Evolutionary conservation across 2,113 vertebrate species (phyloP).

Genomic region (Cryptomyrus ogoouensis): DNA sequence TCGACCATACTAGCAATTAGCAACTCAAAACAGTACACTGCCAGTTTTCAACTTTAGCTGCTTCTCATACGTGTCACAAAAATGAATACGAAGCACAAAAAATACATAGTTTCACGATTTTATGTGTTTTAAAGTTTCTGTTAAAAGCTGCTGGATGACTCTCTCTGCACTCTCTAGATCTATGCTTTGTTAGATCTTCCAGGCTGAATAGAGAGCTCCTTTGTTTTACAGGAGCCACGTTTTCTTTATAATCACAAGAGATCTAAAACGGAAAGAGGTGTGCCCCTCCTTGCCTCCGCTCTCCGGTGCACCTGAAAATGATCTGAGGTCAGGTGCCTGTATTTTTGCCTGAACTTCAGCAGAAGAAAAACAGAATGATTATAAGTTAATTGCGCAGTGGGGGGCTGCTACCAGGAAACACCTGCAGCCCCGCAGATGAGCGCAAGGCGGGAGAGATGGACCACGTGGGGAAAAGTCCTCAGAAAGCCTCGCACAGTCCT

Average conservation of each 20-base stretch:
- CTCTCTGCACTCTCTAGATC: background rate
- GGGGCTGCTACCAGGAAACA: background rate
- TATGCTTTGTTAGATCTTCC: background rate
- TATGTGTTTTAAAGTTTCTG: background rate
- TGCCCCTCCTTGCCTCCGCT: background rate
- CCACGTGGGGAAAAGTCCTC: background rate
- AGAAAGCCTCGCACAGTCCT: background rate
- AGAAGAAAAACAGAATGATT: constrained; percentile 1
- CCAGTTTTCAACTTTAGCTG: background rate
- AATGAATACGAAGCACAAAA: background rate
- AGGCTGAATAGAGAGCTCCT: background rate
- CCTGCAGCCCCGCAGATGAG: background rate
- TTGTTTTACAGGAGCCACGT: background rate
- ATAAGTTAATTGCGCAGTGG: background rate
- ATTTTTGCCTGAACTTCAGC: background rate
- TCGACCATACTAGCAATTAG: background rate
- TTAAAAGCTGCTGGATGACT: background rate
- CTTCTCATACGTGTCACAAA: background rate
- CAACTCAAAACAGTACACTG: background rate
- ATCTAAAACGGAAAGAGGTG: background rate
- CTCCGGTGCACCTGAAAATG: background rate
- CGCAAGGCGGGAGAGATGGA: background rate
- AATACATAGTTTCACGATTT: background rate
- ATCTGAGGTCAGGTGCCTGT: background rate
- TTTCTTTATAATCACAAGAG: background rate